A percentile compares a stretch with the other conserved stretches of the same genome.
phyloP scores from a whole-genome alignment of 2,797 vertebrate genomes.

The Lacerta agilis region DNA sequence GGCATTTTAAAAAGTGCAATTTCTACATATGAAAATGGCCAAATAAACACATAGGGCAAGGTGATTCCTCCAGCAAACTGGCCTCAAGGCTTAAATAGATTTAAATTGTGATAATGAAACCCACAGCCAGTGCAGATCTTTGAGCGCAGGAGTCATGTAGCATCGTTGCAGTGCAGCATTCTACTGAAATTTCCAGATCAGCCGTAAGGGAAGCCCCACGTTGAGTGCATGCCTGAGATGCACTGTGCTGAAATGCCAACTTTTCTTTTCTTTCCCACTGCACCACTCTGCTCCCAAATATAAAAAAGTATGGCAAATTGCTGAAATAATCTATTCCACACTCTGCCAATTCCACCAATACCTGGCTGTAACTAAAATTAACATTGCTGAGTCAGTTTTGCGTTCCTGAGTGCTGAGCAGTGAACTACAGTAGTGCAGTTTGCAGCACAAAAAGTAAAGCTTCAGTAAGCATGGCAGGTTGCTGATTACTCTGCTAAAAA shows the following conservation, averaged over 20 bases:
- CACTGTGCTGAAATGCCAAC: background rate
- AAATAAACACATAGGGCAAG: no score
- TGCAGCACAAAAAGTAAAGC: background rate
- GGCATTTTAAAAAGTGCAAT: no score
- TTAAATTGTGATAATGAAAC: no score
- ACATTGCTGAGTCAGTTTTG: background rate
- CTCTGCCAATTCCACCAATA: background rate
- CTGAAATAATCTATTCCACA: background rate
- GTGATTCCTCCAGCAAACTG: no score
- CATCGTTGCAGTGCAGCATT: no score
- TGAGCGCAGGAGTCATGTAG: no score
- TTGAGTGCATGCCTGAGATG: no score
- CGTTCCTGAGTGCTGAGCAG: background rate
- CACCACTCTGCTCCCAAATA: background rate
- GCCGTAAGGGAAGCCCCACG: no score
- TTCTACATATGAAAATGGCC: no score
- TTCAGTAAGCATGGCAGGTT: background rate
- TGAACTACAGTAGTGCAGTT: background rate
- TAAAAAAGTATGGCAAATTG: background rate
- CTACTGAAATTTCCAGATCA: no score
- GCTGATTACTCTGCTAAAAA: background rate
- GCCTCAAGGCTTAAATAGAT: no score
- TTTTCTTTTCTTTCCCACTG: background rate
- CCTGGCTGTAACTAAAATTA: background rate
- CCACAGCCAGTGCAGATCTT: no score